Evolutionary conservation across 1,140 invertebrate genomes (phyloP), one percentile per base, ranked within the genome.

Genomic region (Drosophila nasuta): DNA sequence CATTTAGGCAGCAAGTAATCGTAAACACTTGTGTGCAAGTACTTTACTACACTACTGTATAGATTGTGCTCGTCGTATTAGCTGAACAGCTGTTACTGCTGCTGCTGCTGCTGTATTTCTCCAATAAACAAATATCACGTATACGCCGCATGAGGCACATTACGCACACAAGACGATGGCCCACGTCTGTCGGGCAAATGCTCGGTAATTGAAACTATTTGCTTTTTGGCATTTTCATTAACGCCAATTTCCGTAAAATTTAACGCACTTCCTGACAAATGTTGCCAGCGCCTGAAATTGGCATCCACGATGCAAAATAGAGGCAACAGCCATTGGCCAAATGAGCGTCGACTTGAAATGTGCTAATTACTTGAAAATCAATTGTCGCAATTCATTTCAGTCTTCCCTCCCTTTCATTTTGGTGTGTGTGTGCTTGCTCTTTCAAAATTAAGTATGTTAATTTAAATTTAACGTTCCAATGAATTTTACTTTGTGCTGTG

Each of bases 381-480:
- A 88, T 88, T 88, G 85, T 88, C 64, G 83, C 85, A 88, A 88
- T 89, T 88, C 80, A 88, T 80, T 88, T 75, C 69, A 69, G 74
- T 58, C 33, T 33, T 38, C 33, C n/a, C 15, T 25, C 3, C n/a
- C 41, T 57, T 1, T 1, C 13, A 13, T 25, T 43, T 28, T 35
- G 1, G 30, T 30, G n/a, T 30, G 25, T 13, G 51, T 43, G 28
- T 15, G 49, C 15, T 51, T 51, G 66, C 54, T 41, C 58, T 77
- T 62, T 81, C 68, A 68, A 82, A 87, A 89, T 87, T 83, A 83
- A 87, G 85, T 88, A 87, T 88, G 83, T 80, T 81, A 88, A 87
- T 88, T 80, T 89, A 81, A 89, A 83, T 89, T 89, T 75, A 75
- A 83, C 83, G 85, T 88, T 83, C 73, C 77, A 83, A 89, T 88